Evolutionary conservation across 1,140 invertebrate species (phyloP), one percentile per base, ranked within the genome.

Genomic region (Medauroidea extradentata): DNA sequence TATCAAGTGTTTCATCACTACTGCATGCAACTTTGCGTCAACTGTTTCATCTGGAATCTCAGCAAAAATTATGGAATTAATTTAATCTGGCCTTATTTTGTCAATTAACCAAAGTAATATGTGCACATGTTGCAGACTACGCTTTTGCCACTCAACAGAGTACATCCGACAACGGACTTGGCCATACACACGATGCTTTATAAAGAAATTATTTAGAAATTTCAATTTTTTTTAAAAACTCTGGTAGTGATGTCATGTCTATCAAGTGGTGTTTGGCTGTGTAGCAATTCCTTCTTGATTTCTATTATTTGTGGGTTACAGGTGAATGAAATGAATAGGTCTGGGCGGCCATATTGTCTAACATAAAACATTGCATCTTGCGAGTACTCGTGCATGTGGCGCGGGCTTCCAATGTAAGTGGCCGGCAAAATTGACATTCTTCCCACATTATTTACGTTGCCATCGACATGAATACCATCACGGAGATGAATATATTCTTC

Each of bases 131-230:
- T 78, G 76, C 24, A 81, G 62, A 8, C 79, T 76, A 59, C 76
- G 65, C 65, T 81, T 81, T 65, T 81, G 78, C 62, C 73, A 81
- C 64, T 81, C 77, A 16, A 79, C 66, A 19, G 69, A 61, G 57
- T 75, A 74, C 59, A 77, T 64, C 38, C 64, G 70, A 25, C 72
- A 73, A n/a, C 57, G 38, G 38, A 66, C 60, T 29, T 62, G 52
- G 14, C 77, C 74, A 65, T 73, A 71, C 4, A 76, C 54, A n/a
- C 66, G 16, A 52, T 63, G 19, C 53, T 73, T 71, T 7, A 58
- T 50, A 18, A 81, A 65, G 16, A 77, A 67, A 63, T 77, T 56
- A 59, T 81, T 71, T 3, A 83, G 57, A 42, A 67, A 64, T 62
- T 34, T 34, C 4, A 34, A 34, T 81, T 81, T 38, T 72, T 52